Base-by-base conservation (phyloP, 2,888 invertebrate genomes). In the Perithous albicinctus region DNA sequence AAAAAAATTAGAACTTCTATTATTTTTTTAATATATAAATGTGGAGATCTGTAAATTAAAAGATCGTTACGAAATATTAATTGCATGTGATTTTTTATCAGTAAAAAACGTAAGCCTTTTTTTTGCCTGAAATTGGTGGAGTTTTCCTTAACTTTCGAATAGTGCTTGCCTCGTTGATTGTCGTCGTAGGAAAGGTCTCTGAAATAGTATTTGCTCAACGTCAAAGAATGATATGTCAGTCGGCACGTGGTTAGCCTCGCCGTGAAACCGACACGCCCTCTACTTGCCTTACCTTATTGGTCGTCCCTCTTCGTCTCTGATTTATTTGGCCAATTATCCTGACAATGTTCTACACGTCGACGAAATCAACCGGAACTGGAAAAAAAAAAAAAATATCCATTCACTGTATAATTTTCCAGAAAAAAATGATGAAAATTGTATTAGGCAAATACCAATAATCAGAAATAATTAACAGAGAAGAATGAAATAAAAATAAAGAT, bases 251-350 rank as follows among this genome's bases (percentile, higher is more conserved):
- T 69, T 74, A 87, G 83, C 82, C 63, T 54, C 74, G 86, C 78
- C 56, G 70, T 85, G 81, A 79, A 70, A 79, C 74, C 56, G 86
- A 54, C 84, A 88, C 90, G 89, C 90, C 90, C 86, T 84, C 87
- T 87, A 83, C 89, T 84, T 89, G 90, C 89, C 85, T 82, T 78
- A 84, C 86, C 88, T 90, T 90, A 90, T 90, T 90, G 88, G 87
- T 89, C 86, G 88, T 89, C 85, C 82, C 84, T 90, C 89, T 85
- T 83, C 51, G 35, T 70, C 74, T 56, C 72, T 84, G 86, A 89
- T 89, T 88, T 85, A 87, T 87, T 87, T 82, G 59, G 69, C 79
- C 90, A 90, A 90, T 90, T 88, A 89, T 78, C 78, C 66, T 78
- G 84, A 74, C 84, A 73, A 80, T 88, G 88, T 88, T 87, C 87